Conservation (phyloP, 2,113 vertebrate genomes). For the Pelodiscus sinensis region DNA sequence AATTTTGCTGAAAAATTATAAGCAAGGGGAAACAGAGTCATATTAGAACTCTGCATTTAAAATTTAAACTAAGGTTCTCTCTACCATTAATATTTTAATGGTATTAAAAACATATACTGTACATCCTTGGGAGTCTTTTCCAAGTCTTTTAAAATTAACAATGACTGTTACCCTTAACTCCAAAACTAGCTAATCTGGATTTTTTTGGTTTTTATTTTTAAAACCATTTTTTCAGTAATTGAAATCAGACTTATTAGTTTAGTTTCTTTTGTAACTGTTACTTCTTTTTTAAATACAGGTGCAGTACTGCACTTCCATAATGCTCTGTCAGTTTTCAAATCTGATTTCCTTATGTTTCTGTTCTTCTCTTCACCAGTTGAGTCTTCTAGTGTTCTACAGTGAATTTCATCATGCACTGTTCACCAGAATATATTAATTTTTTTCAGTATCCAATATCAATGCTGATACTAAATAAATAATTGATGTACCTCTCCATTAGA, state of each 20-base stretch:
- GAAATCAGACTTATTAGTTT: background rate
- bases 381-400: background rate
- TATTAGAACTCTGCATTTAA: background rate
- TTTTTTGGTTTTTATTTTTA: background rate
- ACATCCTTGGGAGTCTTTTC: background rate
- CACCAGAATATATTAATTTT: background rate
- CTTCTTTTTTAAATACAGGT: background rate
- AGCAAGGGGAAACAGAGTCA: background rate
- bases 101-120: background rate
- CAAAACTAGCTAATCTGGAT: background rate
- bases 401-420: background rate
- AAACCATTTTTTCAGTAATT: background rate
- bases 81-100: background rate
- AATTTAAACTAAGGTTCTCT: conserved; percentile 4
- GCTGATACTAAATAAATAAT: background rate
- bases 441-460: background rate
- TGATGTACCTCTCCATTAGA: background rate
- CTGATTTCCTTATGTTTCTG: fast-evolving
- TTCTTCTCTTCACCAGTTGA: background rate
- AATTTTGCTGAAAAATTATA: background rate
- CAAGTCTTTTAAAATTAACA: background rate
- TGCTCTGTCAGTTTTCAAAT: background rate
- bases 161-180: background rate
- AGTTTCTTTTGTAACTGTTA: background rate
- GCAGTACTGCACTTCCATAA: background rate